Conservation (phyloP, 2,113 vertebrate species). For the Microcebus ravelobensis region DNA sequence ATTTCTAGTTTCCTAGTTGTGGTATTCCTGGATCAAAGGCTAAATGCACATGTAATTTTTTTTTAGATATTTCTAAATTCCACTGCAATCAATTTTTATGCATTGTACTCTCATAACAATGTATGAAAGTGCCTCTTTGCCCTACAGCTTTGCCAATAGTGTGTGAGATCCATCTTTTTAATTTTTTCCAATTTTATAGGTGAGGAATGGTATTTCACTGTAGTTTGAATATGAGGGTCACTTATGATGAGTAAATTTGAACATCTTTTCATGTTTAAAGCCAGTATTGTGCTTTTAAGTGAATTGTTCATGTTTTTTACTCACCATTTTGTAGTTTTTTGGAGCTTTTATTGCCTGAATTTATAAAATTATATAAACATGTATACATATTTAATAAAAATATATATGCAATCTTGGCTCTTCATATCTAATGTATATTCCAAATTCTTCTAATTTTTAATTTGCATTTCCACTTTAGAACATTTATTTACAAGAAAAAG, state of each 20-base stretch:
- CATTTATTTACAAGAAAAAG: background rate
- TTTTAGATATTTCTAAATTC: background rate
- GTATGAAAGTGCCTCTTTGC: background rate
- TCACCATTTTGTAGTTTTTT: too few species aligned
- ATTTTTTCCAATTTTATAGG: background rate
- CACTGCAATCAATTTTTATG: too few species aligned
- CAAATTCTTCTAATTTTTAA: background rate
- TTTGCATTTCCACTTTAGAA: background rate
- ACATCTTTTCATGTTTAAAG: background rate
- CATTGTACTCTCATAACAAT: background rate
- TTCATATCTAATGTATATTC: background rate
- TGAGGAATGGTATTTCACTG: background rate
- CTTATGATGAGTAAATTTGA: background rate
- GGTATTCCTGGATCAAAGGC: background rate
- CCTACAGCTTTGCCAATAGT: background rate
- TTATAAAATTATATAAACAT: background rate
- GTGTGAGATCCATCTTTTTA: background rate
- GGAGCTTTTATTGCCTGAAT: background rate
- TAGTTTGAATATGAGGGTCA: background rate
- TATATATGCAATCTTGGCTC: background rate
- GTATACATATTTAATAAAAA: background rate
- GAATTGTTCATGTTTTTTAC: background rate
- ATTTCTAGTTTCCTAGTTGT: background rate
- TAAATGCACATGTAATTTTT: background rate
- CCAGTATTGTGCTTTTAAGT: background rate